Evolutionary conservation across 2,797 vertebrate species (phyloP).

Genomic region (Falco berigora): DNA sequence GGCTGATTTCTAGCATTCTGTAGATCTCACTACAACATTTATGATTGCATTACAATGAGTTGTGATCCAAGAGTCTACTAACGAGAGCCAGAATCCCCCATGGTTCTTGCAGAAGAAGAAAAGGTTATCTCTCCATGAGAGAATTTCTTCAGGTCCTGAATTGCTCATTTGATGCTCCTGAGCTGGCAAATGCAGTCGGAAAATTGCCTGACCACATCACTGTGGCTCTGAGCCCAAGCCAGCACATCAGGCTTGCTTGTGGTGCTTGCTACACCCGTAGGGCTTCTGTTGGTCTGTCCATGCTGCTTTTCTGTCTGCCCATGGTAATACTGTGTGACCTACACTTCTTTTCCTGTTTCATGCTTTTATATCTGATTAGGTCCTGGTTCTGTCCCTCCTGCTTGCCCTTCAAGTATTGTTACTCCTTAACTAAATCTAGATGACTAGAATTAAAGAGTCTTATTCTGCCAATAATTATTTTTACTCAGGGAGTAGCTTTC

Average conservation of each 20-base stretch:
- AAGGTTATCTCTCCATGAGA: neutral
- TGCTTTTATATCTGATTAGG: neutral
- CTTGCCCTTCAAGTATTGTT: neutral
- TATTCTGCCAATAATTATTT: neutral
- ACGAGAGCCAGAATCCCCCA: neutral
- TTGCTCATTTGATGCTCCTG: neutral
- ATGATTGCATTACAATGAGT: neutral
- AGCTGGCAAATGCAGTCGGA: neutral
- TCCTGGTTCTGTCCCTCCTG: neutral
- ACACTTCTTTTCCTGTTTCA: neutral
- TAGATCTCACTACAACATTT: neutral
- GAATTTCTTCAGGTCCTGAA: neutral
- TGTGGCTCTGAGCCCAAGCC: neutral
- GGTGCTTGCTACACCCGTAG: fast-evolving
- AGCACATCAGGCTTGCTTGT: neutral
- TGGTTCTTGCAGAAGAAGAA: neutral
- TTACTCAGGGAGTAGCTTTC: constrained; percentile 20
- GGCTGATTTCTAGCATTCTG: neutral
- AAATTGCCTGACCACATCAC: neutral
- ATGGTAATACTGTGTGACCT: neutral
- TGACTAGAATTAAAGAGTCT: neutral
- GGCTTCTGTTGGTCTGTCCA: neutral
- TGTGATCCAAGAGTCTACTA: neutral
- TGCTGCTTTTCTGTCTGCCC: neutral
- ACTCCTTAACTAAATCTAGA: neutral